These are phyloP conservation scores for Microcaecilia unicolor DNA, from an alignment of 2,797 vertebrate genomes.

Conservation along the genomic window DNA sequence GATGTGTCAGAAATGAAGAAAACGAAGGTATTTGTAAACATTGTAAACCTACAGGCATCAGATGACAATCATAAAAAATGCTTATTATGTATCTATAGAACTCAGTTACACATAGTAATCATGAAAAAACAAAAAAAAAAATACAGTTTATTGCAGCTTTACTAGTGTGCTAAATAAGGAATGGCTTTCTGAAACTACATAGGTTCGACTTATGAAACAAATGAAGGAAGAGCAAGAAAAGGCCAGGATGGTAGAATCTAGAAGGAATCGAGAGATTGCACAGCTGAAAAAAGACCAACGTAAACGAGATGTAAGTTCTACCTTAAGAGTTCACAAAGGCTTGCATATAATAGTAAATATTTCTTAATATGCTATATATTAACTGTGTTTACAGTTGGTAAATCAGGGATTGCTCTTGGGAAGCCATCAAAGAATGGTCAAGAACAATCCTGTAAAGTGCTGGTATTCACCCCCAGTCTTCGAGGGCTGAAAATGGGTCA, in stretches of 20 bases:
- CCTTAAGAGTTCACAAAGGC: too few relatives aligned
- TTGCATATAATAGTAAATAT: background rate
- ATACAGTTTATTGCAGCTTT: background rate
- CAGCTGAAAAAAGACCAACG: slow-evolving; percentile 95
- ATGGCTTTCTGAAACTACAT: slow-evolving; percentile 13
- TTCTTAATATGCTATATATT: too few relatives aligned
- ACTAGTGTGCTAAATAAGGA: background rate
- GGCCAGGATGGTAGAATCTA: slow-evolving; percentile 73
- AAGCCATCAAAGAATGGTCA: too few relatives aligned
- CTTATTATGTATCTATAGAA: too few relatives aligned
- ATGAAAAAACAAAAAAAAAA: too few relatives aligned
- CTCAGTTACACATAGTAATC: background rate
- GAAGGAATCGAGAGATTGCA: slow-evolving; percentile 85
- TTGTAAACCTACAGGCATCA: too few relatives aligned
- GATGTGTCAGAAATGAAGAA: slow-evolving; percentile 98
- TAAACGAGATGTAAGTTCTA: slow-evolving; percentile 70
- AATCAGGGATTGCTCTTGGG: too few relatives aligned
- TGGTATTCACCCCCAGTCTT: too few relatives aligned
- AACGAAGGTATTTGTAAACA: slow-evolving; percentile 95
- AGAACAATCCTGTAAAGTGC: too few relatives aligned
- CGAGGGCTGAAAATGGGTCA: too few relatives aligned
- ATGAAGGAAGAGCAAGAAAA: slow-evolving; percentile 97
- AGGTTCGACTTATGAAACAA: slow-evolving; percentile 94
- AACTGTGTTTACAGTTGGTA: too few relatives aligned
- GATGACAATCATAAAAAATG: too few relatives aligned